Percentiles rank a stretch among this genome's conserved stretches.
Evolutionary conservation across 2,113 vertebrate species (phyloP).

Genomic region (Lepus europaeus): DNA sequence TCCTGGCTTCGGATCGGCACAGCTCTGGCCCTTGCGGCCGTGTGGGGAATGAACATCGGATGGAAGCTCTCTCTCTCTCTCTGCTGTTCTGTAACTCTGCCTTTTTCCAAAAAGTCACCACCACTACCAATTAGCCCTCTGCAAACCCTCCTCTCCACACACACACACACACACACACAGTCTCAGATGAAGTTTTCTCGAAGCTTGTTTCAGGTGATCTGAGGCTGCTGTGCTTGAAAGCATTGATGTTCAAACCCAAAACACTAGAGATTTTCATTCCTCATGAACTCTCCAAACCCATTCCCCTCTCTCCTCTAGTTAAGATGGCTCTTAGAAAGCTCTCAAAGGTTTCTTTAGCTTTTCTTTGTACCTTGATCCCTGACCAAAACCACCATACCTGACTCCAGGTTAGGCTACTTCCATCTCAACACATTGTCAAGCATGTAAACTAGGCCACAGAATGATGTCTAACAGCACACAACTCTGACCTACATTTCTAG

Average conservation of each 20-base stretch:
- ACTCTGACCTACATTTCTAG: background rate
- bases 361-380: background rate
- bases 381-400: background rate
- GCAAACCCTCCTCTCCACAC: background rate
- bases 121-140: background rate
- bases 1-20: too few relatives aligned
- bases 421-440: background rate
- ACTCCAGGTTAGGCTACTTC: background rate
- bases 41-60: too few relatives aligned
- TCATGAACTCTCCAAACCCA: background rate
- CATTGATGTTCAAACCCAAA: background rate
- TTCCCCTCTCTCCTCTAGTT: background rate
- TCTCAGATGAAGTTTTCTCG: background rate
- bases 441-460: background rate
- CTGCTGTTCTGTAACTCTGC: too few relatives aligned
- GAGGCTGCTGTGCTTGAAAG: background rate
- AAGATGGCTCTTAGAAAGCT: background rate
- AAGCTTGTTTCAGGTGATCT: constrained; percentile 31
- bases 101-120: background rate
- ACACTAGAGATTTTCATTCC: background rate
- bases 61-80: too few relatives aligned
- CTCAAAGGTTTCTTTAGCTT: background rate
- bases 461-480: background rate
- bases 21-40: too few relatives aligned
- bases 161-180: background rate